Conservation (phyloP, 2,888 invertebrate species). For the Baronia brevicornis region DNA sequence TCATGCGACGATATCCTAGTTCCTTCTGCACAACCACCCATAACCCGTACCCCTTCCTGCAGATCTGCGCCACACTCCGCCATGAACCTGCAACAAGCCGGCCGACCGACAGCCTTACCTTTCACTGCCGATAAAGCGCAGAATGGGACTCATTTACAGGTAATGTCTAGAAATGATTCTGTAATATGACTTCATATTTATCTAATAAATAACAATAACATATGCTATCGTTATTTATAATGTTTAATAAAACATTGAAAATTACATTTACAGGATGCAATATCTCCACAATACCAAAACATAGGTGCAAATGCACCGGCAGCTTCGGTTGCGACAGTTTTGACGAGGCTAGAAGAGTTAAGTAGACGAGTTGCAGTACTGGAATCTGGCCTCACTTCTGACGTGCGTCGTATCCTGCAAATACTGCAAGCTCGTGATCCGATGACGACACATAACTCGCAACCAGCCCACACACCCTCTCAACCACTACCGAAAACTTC, state of each 20-base stretch:
- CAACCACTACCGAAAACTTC: slow-evolving; percentile 58
- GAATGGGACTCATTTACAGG: slow-evolving; percentile 35
- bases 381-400: slow-evolving; percentile 82
- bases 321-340: slow-evolving; percentile 71
- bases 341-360: slow-evolving; percentile 81
- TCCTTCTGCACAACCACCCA: slow-evolving; percentile 40
- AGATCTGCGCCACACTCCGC: slow-evolving; percentile 70
- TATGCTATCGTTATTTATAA: no score
- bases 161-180: slow-evolving; percentile 21
- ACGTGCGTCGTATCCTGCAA: slow-evolving; percentile 83
- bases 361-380: slow-evolving; percentile 81
- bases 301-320: slow-evolving; percentile 51
- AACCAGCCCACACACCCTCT: slow-evolving; percentile 52
- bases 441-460: slow-evolving; percentile 34
- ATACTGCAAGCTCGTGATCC: slow-evolving; percentile 73
- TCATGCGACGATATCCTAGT: slow-evolving; percentile 68
- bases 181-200: no score
- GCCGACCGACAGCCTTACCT: slow-evolving; percentile 53
- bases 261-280: slow-evolving; percentile 44
- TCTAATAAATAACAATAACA: no score
- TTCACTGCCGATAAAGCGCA: slow-evolving; percentile 48
- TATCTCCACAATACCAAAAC: slow-evolving; percentile 68
- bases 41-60: slow-evolving; percentile 52
- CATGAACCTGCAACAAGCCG: slow-evolving; percentile 60
- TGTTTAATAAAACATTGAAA: background rate